Evolutionary conservation across 2,888 invertebrate species (phyloP), one percentile per base, ranked within the genome.

Genomic region (Heteromurus nitidus): DNA sequence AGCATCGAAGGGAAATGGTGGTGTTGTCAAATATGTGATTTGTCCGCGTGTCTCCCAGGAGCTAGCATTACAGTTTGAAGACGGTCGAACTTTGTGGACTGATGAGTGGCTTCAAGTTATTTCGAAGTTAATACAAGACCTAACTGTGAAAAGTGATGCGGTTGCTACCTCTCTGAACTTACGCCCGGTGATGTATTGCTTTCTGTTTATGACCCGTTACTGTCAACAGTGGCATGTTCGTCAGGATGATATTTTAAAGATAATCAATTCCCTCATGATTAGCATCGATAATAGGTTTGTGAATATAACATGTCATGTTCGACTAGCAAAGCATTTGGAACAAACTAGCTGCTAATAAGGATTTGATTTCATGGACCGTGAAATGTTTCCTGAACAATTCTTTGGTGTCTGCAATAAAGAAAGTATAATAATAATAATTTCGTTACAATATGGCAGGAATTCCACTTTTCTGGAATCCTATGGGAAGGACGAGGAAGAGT

Each of bases 241-340:
- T 1, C 53, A 67, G 22, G 42, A 24, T 3, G 67, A 75, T 0
- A 5, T 67, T 13, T 30, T 75, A 1, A 31, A 55, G 20, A 50
- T 67, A n/a, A 3, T 75, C 0, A 58, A 53, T 26, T 5, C 47
- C 2, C 24, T 76, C 13, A 55, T 76, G 42, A 28, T 31, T 68
- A 26, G 64, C 9, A 70, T 77, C 26, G 77, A 77, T 18, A 77
- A 77, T 24, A 62, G 77, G 77, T 76, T 42, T 26, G 11, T 18
- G 28, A 18, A 22, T 60, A 30, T 13, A 11, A 16, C 7, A 18
- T 31, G 9, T 64, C 13, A 64, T 64, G n/a, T n/a, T n/a, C n/a
- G 73, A 60, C 2, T 22, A 69, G 1, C 50, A 68, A 42, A 11
- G 1, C 50, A 68, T 30, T 11, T 30, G 24, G 9, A n/a, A n/a